phyloP scores from a whole-genome alignment of 2,797 vertebrate species.

The Uromys caudimaculatus region DNA sequence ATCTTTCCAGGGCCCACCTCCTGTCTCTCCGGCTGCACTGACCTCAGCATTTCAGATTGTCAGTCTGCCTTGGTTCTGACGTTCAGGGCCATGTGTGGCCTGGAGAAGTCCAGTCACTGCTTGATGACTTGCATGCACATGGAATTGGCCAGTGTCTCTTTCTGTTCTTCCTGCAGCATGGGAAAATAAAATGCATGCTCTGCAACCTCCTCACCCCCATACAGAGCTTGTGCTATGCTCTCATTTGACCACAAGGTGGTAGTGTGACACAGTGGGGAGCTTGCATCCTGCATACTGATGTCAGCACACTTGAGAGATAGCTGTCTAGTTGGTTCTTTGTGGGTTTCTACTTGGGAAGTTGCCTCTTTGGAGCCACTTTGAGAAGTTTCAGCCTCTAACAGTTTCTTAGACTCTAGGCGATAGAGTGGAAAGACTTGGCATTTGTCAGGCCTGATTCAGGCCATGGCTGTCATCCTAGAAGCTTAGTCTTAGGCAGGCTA shows the following conservation, averaged over 20 bases:
- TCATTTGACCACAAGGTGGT: conserved; percentile 65
- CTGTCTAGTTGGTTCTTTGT: not conserved
- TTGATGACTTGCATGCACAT: not conserved
- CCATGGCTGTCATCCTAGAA: not conserved
- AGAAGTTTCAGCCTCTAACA: not conserved
- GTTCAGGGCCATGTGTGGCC: not conserved
- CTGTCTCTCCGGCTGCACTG: accelerated
- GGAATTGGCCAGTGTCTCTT: not conserved
- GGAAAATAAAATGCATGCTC: not conserved
- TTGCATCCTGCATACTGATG: not conserved
- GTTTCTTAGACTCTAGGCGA: not conserved
- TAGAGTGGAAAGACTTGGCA: not conserved
- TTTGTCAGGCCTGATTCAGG: conserved; percentile 1
- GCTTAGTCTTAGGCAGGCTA: not conserved
- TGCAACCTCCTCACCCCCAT: not conserved
- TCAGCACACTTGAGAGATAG: not conserved
- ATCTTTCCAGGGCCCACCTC: not conserved
- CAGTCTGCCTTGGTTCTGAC: not conserved
- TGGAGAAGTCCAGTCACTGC: not conserved
- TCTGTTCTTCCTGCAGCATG: not conserved
- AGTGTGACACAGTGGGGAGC: not conserved
- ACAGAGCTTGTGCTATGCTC: not conserved
- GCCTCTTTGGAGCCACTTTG: not conserved
- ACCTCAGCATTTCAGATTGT: not conserved
- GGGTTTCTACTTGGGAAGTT: not conserved